Evolutionary conservation across 2,797 vertebrate genomes (phyloP), one percentile per base, ranked within the genome.

Genomic region (Thunnus albacares): DNA sequence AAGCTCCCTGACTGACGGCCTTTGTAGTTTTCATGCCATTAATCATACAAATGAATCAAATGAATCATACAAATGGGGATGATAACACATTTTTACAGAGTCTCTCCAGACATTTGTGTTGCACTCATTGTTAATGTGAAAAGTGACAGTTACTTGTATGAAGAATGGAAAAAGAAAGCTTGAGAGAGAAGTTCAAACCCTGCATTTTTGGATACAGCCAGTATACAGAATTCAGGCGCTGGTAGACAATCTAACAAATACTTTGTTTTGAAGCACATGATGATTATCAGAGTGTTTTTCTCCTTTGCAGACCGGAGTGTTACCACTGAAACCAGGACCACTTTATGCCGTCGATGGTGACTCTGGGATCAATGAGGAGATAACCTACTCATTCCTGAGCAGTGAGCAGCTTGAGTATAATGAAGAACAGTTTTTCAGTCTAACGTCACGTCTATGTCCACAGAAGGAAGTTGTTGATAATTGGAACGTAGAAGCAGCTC

Each of bases 261-360:
- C 11, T 41, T 28, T 7, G 38, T 38, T 38, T 24, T 38, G 38
- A 38, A 38, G 47, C 47, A 53, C 43, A 5, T 45, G 6, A 70
- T 30, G 11, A 10, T 63, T 51, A 67, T 18, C 13, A 18, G 30
- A 59, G 24, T 71, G 55, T 79, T 58, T 58, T 72, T 49, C 2
- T 74, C 18, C 38, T 47, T 71, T 80, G 35, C 93, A 99, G 98
- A 20, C 0, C 0, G 93, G 61, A 0, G 77, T 83, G 0, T 91
- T 99, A 24, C 6, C 17, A 10, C 89, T 99, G 47, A 12, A 86
- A 2, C 98, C 98, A 0, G 96, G 94, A 4, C 96, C 96, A 0
- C 24, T 99, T 65, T 65, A 92, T 0, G 97, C 98, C 1, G 76
- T 96, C 1, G 98, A 99, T 49, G 98, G 98, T 20, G 98, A 99